Base-by-base conservation (phyloP, 2,797 vertebrate genomes). In the Diglossa cyanea region DNA sequence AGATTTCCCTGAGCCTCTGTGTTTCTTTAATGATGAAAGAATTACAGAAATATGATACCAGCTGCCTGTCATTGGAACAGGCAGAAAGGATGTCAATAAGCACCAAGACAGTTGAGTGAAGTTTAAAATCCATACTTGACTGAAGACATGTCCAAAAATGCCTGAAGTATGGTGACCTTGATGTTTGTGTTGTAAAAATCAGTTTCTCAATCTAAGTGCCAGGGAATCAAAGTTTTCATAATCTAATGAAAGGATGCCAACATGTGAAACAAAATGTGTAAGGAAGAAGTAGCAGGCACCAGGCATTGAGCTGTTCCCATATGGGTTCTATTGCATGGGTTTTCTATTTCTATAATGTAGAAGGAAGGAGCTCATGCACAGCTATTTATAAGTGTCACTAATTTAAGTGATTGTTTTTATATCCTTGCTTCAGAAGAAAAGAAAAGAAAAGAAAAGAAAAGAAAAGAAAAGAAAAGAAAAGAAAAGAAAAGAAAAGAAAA, bases 31-130 rank as follows among this genome's bases (percentile, higher is more conserved):
- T 28, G 39, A 35, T 88, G 72, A 88, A 87, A 80, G 71, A 92
- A 83, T 74, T 85, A 68, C 3, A 83, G 61, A 75, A 86, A 74
- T 61, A 21, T 42, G 23, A 66, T 71, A 65, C 7, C n/a, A 44
- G 55, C 25, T 83, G 54, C 33, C 26, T 83, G 47, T 51, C 68
- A 72, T 2, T 77, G 72, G 78, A 87, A 71, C 35, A 57, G 28
- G 50, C 60, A 88, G 62, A 89, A 91, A 88, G 37, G 58, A 88
- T 79, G 75, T 93, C 94, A 80, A 66, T 94, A 87, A 83, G 35
- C 42, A 86, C 63, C 35, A 68, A 82, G 72, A 50, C 5, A 85
- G 30, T 19, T 63, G 55, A 86, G 8, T 54, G 68, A 90, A 92
- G 40, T 51, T 55, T 24, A 90, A 94, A 96, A 95, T 88, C 86